Evolutionary conservation across 2,888 invertebrate species (phyloP).

Genomic region (Dicycla oo): DNA sequence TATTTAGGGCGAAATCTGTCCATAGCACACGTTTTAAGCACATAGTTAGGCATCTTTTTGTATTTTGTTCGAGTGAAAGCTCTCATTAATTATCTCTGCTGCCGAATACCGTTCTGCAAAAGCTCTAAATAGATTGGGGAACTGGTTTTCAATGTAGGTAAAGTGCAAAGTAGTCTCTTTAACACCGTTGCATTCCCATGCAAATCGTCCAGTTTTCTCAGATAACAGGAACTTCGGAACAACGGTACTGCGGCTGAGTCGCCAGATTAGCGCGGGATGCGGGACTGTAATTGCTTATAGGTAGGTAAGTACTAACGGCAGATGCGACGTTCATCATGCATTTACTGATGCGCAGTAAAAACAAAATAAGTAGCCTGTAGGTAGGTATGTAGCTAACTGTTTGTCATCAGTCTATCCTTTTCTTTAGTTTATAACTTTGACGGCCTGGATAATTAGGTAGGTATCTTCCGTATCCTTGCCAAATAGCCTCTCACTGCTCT

Average conservation of each 20-base stretch:
- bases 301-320: background rate
- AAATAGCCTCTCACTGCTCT: background rate
- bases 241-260: slow-evolving; percentile 56
- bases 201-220: slow-evolving; percentile 46
- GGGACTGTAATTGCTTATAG: slow-evolving; percentile 19
- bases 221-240: slow-evolving; percentile 49
- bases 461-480: background rate
- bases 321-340: background rate
- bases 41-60: background rate
- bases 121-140: slow-evolving; percentile 14
- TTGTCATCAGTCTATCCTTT: background rate
- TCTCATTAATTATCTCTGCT: background rate
- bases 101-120: slow-evolving; percentile 1
- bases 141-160: slow-evolving; percentile 44
- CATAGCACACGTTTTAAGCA: background rate
- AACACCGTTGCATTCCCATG: slow-evolving; percentile 50
- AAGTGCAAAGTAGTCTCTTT: slow-evolving; percentile 33
- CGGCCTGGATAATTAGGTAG: background rate
- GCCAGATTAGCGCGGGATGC: slow-evolving; percentile 17
- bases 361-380: background rate
- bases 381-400: background rate
- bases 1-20: background rate
- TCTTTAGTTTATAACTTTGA: background rate
- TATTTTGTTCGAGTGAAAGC: background rate
- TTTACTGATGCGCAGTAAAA: background rate